A percentile compares a stretch with the other conserved stretches of the same genome.
These are phyloP conservation scores for Clinocottus analis DNA, from an alignment of 2,113 vertebrate genomes.

Conservation along the genomic window DNA sequence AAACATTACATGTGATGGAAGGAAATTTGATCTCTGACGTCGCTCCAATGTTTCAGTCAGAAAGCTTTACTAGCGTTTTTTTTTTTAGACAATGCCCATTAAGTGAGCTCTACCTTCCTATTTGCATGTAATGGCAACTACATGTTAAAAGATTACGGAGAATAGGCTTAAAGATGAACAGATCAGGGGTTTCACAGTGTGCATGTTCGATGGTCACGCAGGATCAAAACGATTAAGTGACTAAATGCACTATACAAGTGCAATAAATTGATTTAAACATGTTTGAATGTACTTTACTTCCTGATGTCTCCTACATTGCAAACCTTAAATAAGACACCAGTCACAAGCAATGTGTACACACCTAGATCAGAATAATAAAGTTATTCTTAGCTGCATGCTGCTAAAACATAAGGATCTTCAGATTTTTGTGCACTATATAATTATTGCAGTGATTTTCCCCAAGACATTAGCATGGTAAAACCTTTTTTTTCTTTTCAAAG, in stretches of 20 bases:
- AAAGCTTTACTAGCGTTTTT: background rate
- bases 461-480: background rate
- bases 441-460: background rate
- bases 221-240: too few relatives aligned
- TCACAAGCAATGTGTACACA: too few relatives aligned
- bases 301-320: background rate
- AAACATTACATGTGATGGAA: background rate
- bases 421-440: background rate
- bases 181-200: background rate
- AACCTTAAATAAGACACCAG: background rate
- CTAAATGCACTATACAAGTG: background rate
- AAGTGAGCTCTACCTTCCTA: background rate
- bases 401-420: background rate
- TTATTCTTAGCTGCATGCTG: background rate
- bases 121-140: background rate
- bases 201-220: background rate
- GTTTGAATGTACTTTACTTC: background rate
- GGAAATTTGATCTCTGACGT: background rate
- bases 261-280: background rate
- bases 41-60: background rate
- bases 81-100: background rate
- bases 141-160: conserved; percentile 14
- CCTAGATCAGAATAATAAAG: background rate
- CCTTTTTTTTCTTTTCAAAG: too few relatives aligned
- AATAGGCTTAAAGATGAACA: conserved; percentile 30